These are phyloP conservation scores for Stratiomys singularior DNA, from an alignment of 2,888 invertebrate genomes.

Conservation along the genomic window DNA sequence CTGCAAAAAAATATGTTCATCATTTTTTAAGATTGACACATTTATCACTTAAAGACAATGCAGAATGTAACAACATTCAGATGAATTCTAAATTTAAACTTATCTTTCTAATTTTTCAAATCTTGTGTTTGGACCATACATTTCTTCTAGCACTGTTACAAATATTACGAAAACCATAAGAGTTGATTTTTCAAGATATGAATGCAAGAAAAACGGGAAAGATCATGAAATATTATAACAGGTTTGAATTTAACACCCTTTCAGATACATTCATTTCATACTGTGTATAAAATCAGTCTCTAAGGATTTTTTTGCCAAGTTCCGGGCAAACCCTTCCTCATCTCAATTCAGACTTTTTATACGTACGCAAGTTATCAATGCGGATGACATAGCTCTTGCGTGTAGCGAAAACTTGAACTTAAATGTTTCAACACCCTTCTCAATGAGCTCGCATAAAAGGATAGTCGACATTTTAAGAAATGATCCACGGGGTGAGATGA, in stretches of 20 bases:
- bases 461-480: neutral
- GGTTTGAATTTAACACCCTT: constrained; percentile 42
- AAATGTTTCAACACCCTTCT: constrained; percentile 41
- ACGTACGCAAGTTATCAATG: neutral
- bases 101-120: no score
- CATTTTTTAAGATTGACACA: no score
- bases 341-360: neutral
- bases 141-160: neutral
- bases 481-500: no score
- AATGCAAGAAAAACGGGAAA: constrained; percentile 10
- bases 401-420: constrained; percentile 11
- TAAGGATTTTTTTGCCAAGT: neutral
- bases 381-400: constrained; percentile 1
- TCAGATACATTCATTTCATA: constrained; percentile 2
- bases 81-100: no score
- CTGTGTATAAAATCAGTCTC: constrained; percentile 6
- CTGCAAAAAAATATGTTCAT: no score
- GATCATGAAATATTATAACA: constrained; percentile 32
- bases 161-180: neutral
- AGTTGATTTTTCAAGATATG: neutral
- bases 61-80: no score
- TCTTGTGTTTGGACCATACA: neutral
- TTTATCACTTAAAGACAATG: no score
- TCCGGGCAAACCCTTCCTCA: constrained; percentile 9
- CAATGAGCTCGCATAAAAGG: neutral